phyloP scores from a whole-genome alignment of 2,888 invertebrate species.

The Drosophila borealis region DNA sequence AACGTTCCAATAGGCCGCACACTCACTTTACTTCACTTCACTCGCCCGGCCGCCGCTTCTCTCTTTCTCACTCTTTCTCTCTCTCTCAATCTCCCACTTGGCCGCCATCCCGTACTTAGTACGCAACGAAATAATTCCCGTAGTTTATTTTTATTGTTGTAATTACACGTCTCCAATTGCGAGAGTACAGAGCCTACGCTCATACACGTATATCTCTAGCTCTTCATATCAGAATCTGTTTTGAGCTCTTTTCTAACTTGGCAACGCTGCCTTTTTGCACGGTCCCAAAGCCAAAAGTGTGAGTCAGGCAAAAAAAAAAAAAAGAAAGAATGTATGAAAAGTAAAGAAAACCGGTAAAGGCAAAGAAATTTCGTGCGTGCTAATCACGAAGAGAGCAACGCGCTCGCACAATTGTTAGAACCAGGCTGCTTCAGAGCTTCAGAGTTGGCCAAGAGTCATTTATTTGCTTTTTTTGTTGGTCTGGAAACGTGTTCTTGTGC shows the following conservation, averaged over 20 bases:
- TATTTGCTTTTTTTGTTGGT: slow-evolving; percentile 15
- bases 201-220: slow-evolving; percentile 7
- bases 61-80: neutral
- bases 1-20: slow-evolving; percentile 77
- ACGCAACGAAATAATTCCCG: slow-evolving; percentile 74
- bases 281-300: slow-evolving; percentile 50
- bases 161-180: slow-evolving; percentile 72
- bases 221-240: slow-evolving; percentile 17
- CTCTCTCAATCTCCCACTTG: slow-evolving; percentile 18
- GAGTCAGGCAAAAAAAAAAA: slow-evolving; percentile 55
- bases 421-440: slow-evolving; percentile 17
- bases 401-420: slow-evolving; percentile 38
- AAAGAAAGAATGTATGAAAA: slow-evolving; percentile 14
- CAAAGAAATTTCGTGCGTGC: slow-evolving; percentile 70
- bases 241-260: slow-evolving; percentile 37
- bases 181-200: slow-evolving; percentile 32
- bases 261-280: slow-evolving; percentile 59
- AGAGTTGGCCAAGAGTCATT: slow-evolving; percentile 39
- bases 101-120: slow-evolving; percentile 54
- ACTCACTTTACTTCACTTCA: slow-evolving; percentile 14
- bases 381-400: slow-evolving; percentile 47
- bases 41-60: neutral
- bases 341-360: slow-evolving; percentile 66
- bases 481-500: slow-evolving; percentile 63
- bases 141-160: slow-evolving; percentile 79